Base-by-base conservation (phyloP, 2,888 invertebrate species). In the Euphydryas editha region DNA sequence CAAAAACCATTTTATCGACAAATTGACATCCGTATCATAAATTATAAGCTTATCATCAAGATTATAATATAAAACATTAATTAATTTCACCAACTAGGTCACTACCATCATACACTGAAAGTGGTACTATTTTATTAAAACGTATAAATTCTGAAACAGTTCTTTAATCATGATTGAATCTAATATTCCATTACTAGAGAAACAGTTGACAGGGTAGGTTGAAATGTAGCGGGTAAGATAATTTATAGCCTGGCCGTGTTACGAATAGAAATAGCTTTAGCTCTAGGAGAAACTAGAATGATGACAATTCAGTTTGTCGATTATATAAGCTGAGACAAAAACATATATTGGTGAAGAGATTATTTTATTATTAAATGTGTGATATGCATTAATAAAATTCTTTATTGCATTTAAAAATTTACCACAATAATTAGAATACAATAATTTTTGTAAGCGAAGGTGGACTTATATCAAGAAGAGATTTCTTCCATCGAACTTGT, bases 131-230 rank as follows among this genome's bases (percentile, higher is more conserved):
- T 51, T 36, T 46, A 46, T 60, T 60, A 37, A 68, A 60, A 60
- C 39, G 49, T 59, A 67, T 62, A 58, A 59, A 67, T 65, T 47
- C 59, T 36, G 39, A 58, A 65, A 67, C 54, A 42, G 39, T 62
- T 62, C 54, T 68, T 68, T 68, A 68, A 62, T 68, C 62, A 65
- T 51, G 59, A 67, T 67, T 60, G 61, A 67, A 69, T 71, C 65
- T 67, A 69, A 71, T 83, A 83, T 83, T 82, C 82, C 77, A 82
- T 83, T 81, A 82, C 68, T 60, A 56, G 58, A 58, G 62, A 57
- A 68, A 60, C 68, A 71, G 72, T 71, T 72, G 72, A 71, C 72
- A 68, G 69, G 55, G 39, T 17, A 39, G 51, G 66, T 62, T 65
- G 64, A 62, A 69, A 62, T 56, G 60, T 56, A 59, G 62, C 60